phyloP scores from a whole-genome alignment of 2,888 invertebrate species.

The Graphium colonna region DNA sequence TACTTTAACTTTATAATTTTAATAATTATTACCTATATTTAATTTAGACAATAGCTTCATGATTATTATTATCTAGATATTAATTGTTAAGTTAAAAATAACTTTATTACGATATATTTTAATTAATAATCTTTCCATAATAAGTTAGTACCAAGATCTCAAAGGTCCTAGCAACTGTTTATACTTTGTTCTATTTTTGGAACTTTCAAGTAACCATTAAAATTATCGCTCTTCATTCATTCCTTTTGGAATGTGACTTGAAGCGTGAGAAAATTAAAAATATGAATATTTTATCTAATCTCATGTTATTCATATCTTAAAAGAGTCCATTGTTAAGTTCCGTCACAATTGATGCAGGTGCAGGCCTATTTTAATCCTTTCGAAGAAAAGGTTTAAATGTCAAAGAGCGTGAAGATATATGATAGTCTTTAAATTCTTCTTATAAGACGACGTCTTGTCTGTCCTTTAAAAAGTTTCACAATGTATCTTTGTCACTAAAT shows the following conservation, averaged over 20 bases:
- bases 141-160: no score
- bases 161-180: no score
- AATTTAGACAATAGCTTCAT: no score
- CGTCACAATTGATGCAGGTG: conserved; percentile 1
- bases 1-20: no score
- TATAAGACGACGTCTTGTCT: conserved; percentile 4
- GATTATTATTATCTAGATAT: no score
- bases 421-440: not conserved
- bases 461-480: conserved; percentile 8
- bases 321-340: conserved; percentile 18
- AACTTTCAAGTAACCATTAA: not conserved
- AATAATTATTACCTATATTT: no score
- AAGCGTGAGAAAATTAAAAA: conserved; percentile 3
- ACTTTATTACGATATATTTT: no score
- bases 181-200: no score
- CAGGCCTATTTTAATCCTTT: not conserved
- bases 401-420: not conserved
- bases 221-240: not conserved
- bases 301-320: not conserved
- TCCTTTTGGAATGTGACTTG: not conserved
- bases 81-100: no score
- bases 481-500: not conserved
- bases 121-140: no score
- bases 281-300: conserved; percentile 1
- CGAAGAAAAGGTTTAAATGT: not conserved